Conservation (phyloP, 2,888 invertebrate genomes). For the Isotomurus palustris region DNA sequence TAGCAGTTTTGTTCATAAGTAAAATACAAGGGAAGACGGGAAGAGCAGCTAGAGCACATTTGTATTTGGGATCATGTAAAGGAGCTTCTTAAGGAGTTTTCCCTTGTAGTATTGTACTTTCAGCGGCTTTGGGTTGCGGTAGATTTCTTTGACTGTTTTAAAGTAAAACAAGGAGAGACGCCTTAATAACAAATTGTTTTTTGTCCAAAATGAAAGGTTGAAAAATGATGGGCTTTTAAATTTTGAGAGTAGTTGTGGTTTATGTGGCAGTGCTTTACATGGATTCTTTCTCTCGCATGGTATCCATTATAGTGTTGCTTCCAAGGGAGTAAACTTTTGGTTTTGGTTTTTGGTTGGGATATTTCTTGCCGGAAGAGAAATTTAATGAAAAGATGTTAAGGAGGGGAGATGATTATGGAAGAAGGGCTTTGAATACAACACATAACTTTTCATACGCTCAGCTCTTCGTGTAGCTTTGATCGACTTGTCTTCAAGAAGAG, state of each 20-base stretch:
- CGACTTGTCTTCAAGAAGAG: neutral
- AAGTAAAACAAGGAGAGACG: conserved; percentile 40
- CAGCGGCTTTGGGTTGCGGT: neutral
- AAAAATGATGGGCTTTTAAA: conserved; percentile 45
- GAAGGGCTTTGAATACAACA: conserved; percentile 19
- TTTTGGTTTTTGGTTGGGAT: too few species aligned
- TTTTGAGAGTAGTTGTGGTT: conserved; percentile 13
- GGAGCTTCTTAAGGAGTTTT: too few species aligned
- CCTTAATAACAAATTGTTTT: conserved; percentile 45
- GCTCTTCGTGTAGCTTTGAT: conserved; percentile 4
- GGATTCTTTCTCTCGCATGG: too few species aligned
- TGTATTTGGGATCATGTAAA: too few species aligned
- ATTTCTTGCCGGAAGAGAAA: conserved; percentile 42
- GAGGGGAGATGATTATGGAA: conserved; percentile 24
- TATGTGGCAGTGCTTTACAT: too few species aligned
- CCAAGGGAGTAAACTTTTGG: too few species aligned
- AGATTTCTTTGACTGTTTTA: conserved; percentile 26
- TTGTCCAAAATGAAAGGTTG: conserved; percentile 42
- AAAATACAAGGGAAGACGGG: too few species aligned
- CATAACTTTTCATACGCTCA: conserved; percentile 29
- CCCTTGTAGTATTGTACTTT: too few species aligned
- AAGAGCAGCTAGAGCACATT: too few species aligned
- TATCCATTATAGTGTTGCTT: too few species aligned
- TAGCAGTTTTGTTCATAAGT: too few species aligned
- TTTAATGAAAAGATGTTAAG: conserved; percentile 47